A percentile compares a stretch with the other conserved stretches of the same genome.
These are phyloP conservation scores for Nesidiocoris tenuis DNA, from an alignment of 2,888 invertebrate genomes.

Conservation along the genomic window DNA sequence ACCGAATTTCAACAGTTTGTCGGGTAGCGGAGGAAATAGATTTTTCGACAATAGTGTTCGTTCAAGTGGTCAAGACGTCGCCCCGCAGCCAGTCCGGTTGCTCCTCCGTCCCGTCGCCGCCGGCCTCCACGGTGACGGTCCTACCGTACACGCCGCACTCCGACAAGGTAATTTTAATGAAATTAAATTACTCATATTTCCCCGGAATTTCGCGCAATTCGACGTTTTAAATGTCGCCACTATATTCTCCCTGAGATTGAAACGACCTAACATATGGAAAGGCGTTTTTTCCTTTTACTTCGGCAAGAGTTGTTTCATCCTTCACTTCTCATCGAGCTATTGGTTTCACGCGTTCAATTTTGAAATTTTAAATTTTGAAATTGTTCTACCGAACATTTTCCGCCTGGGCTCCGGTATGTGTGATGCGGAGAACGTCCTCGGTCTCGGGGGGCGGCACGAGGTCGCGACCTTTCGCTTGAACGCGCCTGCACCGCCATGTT, in stretches of 20 bases:
- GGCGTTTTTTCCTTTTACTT: background rate
- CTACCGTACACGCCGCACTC: constrained; percentile 42
- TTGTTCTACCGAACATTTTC: background rate
- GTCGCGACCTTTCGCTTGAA: background rate
- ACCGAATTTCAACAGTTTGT: too few species aligned
- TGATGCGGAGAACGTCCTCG: background rate
- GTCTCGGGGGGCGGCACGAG: background rate
- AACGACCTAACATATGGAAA: background rate
- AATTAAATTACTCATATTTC: background rate
- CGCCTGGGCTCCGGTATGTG: background rate
- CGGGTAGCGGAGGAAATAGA: too few species aligned
- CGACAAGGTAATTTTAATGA: constrained; percentile 18
- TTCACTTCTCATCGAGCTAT: background rate
- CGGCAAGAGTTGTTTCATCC: background rate
- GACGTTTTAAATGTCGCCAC: too few species aligned
- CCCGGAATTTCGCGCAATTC: too few species aligned
- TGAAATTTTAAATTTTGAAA: too few species aligned
- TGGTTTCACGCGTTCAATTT: too few species aligned
- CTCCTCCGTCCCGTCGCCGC: constrained; percentile 21
- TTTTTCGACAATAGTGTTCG: constrained; percentile 20
- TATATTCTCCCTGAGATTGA: too few species aligned
- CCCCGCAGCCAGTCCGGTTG: constrained; percentile 35
- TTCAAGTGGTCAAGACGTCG: constrained; percentile 42
- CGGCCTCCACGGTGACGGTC: constrained; percentile 40
- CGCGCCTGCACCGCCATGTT: background rate